Base-by-base conservation (phyloP, 2,888 invertebrate species). In the Galerucella calmariensis region DNA sequence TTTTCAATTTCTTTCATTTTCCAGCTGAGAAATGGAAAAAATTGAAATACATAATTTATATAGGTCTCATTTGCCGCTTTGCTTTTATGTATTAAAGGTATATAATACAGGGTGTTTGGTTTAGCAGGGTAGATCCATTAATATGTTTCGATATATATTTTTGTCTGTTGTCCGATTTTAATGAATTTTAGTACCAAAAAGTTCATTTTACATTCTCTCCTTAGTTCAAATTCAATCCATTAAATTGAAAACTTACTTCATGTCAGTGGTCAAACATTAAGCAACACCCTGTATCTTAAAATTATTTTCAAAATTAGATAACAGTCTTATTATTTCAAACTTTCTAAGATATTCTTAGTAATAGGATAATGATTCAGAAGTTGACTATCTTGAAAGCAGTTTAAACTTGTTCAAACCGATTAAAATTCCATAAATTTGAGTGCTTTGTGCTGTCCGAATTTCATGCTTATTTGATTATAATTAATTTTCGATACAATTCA, bases 41-140 rank as follows among this genome's bases (percentile, higher is more conserved):
- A 41, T 44, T 63, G 16, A 71, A 66, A 46, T 53, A n/a, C 24
- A 48, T 20, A 2, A 61, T 61, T 16, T 41, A 20, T 63, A 59
- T 71, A 71, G 66, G 44, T 72, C 63, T 72, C 67, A 66, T 72
- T 72, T 72, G 65, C 65, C 56, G 70, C 71, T 72, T 72, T 66
- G 72, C 72, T 72, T 65, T 70, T 72, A 72, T 51, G 53, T 66
- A 72, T 69, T 44, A 35, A 72, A 66, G 44, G 41, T 48, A 72
- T 65, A 72, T 67, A 44, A 46, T 41, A 46, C 63, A 65, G 63
- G 46, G 63, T 63, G n/a, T n/a, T 62, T 6, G 56, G 0, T 16
- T n/a, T 16, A 16, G 53, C 10, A 20, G 16, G 56, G 35, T 35
- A 35, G 35, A 35, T 8, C 5, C 35, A 35, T 35, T 35, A 35